Evolutionary conservation across 2,113 vertebrate species (phyloP), one percentile per base, ranked within the genome.

Genomic region (Furnarius figulus): DNA sequence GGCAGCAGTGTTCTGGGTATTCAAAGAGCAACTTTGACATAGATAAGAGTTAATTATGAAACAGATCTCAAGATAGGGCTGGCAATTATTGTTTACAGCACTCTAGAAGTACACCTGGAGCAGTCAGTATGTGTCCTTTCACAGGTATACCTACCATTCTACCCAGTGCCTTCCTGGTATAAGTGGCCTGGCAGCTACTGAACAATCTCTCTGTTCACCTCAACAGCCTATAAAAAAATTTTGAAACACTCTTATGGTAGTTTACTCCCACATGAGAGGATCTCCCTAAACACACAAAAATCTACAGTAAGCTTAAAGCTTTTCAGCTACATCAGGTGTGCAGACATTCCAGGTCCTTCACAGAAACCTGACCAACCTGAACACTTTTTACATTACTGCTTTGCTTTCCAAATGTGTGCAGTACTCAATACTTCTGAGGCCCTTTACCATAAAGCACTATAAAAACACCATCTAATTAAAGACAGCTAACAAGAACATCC

Each of bases 391-490:
- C n/a, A 40, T 70, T 5, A 72, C 53, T 68, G 33, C 33, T 91
- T 94, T 74, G 55, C 46, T 91, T 94, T 75, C 7, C 3, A 93
- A 95, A 55, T 33, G 24, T 3, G 17, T 66, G 28, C 23, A 20
- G 28, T 27, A 39, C 50, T 89, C 53, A 78, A 46, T 37, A 28
- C 40, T 76, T 66, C 50, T 44, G 52, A 83, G 65, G 47, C 50
- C 59, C 62, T 85, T 85, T 14, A 40, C 1, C 0, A n/a, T 84
- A 12, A 79, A 90, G 44, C 40, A 40, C 49, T 87, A 49, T 25
- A 73, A 31, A 90, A 90, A 90, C 37, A 92, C 33, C 55, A 94
- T 58, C 33, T 85, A 90, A 91, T 94, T 78, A 89, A 58, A 63
- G 12, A 92, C 33, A 79, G 70, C 83, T 94, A 93, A 75, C 39